Evolutionary conservation across 2,797 vertebrate genomes (phyloP), one percentile per base, ranked within the genome.

Genomic region (Semotilus atromaculatus): DNA sequence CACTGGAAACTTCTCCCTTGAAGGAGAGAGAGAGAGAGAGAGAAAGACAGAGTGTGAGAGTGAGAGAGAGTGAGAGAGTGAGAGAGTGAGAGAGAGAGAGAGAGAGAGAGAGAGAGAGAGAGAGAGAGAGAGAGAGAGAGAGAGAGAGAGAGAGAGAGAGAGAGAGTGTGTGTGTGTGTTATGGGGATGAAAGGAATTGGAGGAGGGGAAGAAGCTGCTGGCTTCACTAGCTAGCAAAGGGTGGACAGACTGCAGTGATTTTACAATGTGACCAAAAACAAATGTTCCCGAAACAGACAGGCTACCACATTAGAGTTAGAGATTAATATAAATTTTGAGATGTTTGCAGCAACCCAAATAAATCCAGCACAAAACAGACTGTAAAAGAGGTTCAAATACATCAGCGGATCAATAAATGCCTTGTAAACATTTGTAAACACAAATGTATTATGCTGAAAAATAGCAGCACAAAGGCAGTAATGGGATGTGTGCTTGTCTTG

Each of bases 211-310:
- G 23, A 58, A 38, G 79, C 58, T 19, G 53, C 19, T 79, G 86
- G 80, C 83, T 80, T 92, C 94, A 92, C 90, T 91, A 89, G 90
- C 92, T 91, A 92, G 89, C 88, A 87, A 91, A 89, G 85, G 74
- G 91, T 88, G 92, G 90, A 91, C 82, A 84, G 90, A 88, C 91
- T 92, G 91, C 93, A 92, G 90, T 93, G 90, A 91, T 88, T 88
- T 87, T 83, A 88, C 86, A 83, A 88, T 26, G 51, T 43, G 43
- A 34, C 78, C 80, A 74, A 84, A 88, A 81, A 76, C 34, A 31
- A 86, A 73, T 64, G 43, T 81, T 74, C 73, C 45, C 29, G 81
- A 84, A 86, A 67, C 64, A 70, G 72, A 58, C 26, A 72, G 85
- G 62, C 36, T 19, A 29, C 58, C 74, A 51, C 18, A 23, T 55